A percentile compares a stretch with the other conserved stretches of the same genome.
Conservation (phyloP, 2,113 vertebrate species). For the Phylloscopus whistleri region DNA sequence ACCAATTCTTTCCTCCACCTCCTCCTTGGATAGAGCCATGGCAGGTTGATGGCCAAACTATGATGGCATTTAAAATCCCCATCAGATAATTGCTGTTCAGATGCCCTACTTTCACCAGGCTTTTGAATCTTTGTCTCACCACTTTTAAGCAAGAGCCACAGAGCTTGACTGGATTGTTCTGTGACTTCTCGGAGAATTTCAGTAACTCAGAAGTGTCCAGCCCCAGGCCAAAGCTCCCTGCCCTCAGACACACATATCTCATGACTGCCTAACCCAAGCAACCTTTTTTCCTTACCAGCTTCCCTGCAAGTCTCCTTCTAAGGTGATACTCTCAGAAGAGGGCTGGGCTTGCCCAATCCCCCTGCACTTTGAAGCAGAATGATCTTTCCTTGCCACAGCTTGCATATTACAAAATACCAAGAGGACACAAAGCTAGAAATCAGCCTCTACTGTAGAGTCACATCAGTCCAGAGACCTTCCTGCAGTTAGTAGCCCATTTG, state of each 20-base stretch:
- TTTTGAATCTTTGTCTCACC: neutral
- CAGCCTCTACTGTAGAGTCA: neutral
- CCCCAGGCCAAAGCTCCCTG: neutral
- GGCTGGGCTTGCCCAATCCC: neutral
- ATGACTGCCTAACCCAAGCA: neutral
- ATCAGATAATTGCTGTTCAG: neutral
- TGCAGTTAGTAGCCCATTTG: accelerated
- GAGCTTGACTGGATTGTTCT: accelerated
- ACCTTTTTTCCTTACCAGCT: neutral
- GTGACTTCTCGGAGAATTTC: neutral
- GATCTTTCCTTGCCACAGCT: neutral
- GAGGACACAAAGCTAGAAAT: neutral
- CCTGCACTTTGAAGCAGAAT: neutral
- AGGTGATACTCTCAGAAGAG: neutral
- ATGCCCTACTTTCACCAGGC: neutral
- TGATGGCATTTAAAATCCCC: neutral
- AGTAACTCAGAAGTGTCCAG: neutral
- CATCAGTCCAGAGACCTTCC: neutral
- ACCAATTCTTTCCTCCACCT: neutral
- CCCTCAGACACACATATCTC: accelerated
- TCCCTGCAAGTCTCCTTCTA: neutral
- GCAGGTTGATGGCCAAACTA: neutral
- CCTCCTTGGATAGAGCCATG: neutral
- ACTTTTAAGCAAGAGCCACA: neutral
- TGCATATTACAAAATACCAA: neutral